Base-by-base conservation (phyloP, 2,797 vertebrate species). In the Sebastes iracundus region DNA sequence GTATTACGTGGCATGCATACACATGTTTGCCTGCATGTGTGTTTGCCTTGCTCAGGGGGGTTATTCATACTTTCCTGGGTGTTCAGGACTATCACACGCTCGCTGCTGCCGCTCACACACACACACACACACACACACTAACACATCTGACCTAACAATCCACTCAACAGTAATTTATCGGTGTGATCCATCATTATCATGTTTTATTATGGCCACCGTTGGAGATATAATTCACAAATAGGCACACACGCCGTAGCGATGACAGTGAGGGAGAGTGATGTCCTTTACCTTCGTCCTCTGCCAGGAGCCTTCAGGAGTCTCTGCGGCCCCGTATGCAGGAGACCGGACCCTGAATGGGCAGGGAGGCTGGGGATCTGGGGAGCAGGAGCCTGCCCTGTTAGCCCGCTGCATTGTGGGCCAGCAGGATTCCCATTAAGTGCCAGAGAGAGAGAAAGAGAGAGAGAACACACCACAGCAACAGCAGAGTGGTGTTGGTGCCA, bases 131-230 rank as follows among this genome's bases (percentile, higher is more conserved):
- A 82, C 82, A 87, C 91, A 84, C 88, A 85, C 81, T 46, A 77
- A 87, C 79, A 86, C 82, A 90, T 90, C 82, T 87, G 87, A 92
- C 92, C 91, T 84, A 94, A 92, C 92, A 94, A 93, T 93, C 91
- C 93, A 94, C 92, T 95, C 93, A 94, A 94, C 94, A 92, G 92
- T 94, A 93, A 95, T 95, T 95, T 94, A 95, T 94, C 74, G 88
- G 85, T 91, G 94, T 82, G 89, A 96, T 95, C 93, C 94, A 95
- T 95, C 95, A 96, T 96, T 95, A 95, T 95, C 93, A 94, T 94
- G 94, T 96, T 96, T 96, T 95, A 95, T 95, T 95, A 95, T 93
- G 92, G 93, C 92, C 94, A 89, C 93, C 81, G 82, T 93, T 89
- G 90, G 92, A 94, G 92, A 96, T 94, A 94, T 95, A 94, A 94